A percentile compares a stretch with the other conserved stretches of the same genome.
Conservation (phyloP, 2,113 vertebrate genomes). For the Aptenodytes forsteri region DNA sequence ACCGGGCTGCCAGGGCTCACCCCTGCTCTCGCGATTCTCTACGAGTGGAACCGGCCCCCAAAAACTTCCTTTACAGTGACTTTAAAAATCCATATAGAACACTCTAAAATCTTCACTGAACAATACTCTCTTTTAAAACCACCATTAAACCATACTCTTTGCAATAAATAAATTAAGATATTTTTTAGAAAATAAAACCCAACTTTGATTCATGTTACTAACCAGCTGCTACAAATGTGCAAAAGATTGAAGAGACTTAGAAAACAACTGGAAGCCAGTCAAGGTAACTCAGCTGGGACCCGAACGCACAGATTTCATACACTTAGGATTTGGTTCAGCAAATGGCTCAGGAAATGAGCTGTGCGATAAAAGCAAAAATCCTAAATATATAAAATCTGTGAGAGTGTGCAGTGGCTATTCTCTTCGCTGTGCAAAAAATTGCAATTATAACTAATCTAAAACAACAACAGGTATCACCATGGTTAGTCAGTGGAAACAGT, state of each 20-base stretch:
- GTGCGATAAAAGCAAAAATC: not conserved
- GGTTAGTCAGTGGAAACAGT: not conserved
- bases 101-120: conserved; percentile 71
- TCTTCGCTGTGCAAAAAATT: not conserved
- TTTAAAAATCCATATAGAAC: conserved; percentile 68
- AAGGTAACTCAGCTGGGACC: not conserved
- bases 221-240: conserved; percentile 36
- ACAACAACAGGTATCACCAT: not conserved
- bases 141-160: conserved; percentile 41
- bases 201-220: conserved; percentile 18
- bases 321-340: conserved; percentile 5
- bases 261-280: not conserved
- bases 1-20: not conserved
- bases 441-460: not conserved
- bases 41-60: not conserved
- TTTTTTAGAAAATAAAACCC: conserved; percentile 60
- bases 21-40: not conserved
- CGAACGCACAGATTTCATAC: not conserved
- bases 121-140: conserved; percentile 49
- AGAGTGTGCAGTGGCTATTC: not conserved
- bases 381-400: not conserved
- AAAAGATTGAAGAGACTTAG: conserved; percentile 22
- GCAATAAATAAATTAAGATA: conserved; percentile 69
- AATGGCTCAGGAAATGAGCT: not conserved
- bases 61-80: not conserved